phyloP scores from a whole-genome alignment of 2,113 vertebrate species.

The Lampris incognitus region DNA sequence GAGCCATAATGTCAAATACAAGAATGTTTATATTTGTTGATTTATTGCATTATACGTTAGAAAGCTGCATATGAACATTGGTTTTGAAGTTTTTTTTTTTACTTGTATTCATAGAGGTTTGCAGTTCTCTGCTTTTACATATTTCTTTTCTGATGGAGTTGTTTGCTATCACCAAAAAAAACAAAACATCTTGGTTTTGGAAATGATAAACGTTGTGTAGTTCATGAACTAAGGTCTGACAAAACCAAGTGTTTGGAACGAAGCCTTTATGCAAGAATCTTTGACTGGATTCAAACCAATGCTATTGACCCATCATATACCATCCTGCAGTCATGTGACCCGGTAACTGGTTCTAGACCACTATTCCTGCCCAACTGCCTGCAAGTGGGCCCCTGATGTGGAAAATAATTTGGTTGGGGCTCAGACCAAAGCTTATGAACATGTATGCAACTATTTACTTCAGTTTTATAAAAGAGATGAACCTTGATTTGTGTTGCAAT shows the following conservation, averaged over 20 bases:
- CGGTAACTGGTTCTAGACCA: conserved; percentile 20
- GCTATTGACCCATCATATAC: too few relatives aligned
- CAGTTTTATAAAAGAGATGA: conserved; percentile 69
- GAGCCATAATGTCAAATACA: conserved; percentile 61
- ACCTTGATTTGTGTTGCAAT: not conserved
- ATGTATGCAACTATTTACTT: conserved; percentile 48
- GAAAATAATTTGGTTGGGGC: conserved; percentile 11
- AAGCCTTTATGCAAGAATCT: conserved; percentile 26
- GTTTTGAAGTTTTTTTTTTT: conserved; percentile 44
- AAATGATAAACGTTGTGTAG: conserved; percentile 3
- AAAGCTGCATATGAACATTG: conserved; percentile 17
- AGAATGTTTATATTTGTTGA: conserved; percentile 45
- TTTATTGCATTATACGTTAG: conserved; percentile 42
- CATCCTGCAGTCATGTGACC: conserved; percentile 10
- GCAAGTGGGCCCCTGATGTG: not conserved
- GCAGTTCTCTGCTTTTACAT: not conserved
- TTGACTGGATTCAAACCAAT: not conserved
- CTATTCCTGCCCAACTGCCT: not conserved
- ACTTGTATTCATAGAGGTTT: conserved; percentile 36
- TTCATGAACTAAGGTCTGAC: conserved; percentile 27
- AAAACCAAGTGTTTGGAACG: not conserved
- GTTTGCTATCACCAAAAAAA: conserved; percentile 11
- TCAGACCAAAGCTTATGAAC: conserved; percentile 54
- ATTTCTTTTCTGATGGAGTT: conserved; percentile 14
- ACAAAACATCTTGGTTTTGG: conserved; percentile 2